phyloP scores from a whole-genome alignment of 2,888 invertebrate genomes.

The Emesis russula region DNA sequence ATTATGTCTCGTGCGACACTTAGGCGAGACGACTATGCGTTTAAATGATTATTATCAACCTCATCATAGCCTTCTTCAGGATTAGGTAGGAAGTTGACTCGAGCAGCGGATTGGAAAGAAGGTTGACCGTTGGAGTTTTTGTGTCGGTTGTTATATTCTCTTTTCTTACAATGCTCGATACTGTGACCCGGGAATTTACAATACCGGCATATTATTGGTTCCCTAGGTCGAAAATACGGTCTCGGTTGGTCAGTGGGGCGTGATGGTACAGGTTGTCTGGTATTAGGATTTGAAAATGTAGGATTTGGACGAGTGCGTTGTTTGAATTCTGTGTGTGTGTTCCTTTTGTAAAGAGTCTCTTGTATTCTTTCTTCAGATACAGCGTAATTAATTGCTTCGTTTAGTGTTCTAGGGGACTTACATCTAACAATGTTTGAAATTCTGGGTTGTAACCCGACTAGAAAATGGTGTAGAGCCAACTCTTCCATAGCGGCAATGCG shows the following conservation, averaged over 20 bases:
- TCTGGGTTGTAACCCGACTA: conserved; percentile 56
- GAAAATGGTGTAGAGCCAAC: conserved; percentile 69
- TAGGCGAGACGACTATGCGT: neutral
- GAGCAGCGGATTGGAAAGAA: neutral
- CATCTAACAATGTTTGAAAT: conserved; percentile 62
- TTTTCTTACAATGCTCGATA: conserved; percentile 61
- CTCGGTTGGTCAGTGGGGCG: neutral
- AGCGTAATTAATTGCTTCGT: conserved; percentile 66
- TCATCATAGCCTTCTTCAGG: too few relatives aligned
- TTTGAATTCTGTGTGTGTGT: neutral
- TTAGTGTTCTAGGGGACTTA: conserved; percentile 50
- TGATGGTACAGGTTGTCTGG: neutral
- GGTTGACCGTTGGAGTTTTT: neutral
- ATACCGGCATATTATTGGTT: conserved; percentile 29
- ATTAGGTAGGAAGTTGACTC: too few relatives aligned
- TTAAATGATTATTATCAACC: neutral
- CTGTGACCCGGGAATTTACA: conserved; percentile 62
- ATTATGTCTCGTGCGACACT: neutral
- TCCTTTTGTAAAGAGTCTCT: conserved; percentile 12
- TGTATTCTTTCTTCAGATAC: conserved; percentile 65
- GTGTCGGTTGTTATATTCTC: conserved; percentile 57
- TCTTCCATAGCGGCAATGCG: conserved; percentile 79
- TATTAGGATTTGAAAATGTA: neutral
- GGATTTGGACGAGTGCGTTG: neutral
- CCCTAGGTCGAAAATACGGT: neutral